Conservation (phyloP, 2,888 invertebrate species). For the Drosophila ustulata region DNA sequence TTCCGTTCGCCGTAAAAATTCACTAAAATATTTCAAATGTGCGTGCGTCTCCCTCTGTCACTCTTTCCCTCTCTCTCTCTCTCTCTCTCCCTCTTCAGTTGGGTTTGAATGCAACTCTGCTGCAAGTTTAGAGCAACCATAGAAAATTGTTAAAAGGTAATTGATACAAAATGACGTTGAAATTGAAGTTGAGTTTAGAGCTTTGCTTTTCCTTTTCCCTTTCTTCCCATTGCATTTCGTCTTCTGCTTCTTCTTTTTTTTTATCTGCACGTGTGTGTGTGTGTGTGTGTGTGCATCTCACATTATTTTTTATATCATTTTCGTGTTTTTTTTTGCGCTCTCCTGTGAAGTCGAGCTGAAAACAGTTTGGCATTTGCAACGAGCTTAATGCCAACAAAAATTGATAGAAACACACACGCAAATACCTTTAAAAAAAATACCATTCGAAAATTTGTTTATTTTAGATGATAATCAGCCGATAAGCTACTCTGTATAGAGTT, state of each 20-base stretch:
- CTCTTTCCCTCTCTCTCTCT: too few species aligned
- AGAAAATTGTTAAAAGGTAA: conserved; percentile 64
- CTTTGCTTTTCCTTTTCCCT: conserved; percentile 6
- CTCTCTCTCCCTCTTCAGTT: neutral
- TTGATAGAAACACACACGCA: neutral
- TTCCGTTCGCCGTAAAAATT: conserved; percentile 67
- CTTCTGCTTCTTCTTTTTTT: neutral
- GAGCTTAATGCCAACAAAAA: neutral
- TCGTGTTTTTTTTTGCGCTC: neutral
- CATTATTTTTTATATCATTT: neutral
- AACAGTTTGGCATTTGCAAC: neutral
- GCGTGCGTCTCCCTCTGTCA: conserved; percentile 46
- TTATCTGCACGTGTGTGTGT: neutral
- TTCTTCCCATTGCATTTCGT: neutral
- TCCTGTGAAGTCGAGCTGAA: conserved; percentile 7
- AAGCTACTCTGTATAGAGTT: neutral
- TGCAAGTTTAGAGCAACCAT: conserved; percentile 29
- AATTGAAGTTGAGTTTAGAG: conserved; percentile 43
- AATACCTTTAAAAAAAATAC: neutral
- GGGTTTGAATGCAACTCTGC: neutral
- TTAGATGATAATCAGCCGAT: neutral
- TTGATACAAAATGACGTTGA: conserved; percentile 71
- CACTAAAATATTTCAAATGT: conserved; percentile 74
- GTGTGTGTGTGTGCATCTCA: neutral
- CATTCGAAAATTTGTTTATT: too few species aligned